Conservation (phyloP, 2,888 invertebrate species). For the Aphodius sticticus region DNA sequence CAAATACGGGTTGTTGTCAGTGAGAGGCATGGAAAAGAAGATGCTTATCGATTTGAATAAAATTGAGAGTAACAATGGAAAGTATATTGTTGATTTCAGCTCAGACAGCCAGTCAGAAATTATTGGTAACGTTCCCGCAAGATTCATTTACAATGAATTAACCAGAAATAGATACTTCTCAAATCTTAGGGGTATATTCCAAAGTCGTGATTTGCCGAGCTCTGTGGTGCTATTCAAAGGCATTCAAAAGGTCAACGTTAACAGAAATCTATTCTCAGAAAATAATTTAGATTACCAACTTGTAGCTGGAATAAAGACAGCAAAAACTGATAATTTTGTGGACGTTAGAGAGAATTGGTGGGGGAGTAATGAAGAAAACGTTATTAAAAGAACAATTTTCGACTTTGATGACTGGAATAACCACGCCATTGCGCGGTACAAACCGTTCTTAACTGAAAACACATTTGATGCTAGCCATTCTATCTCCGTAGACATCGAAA, state of each 20-base stretch:
- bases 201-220: constrained; percentile 67
- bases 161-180: constrained; percentile 69
- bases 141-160: constrained; percentile 80
- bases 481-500: constrained; percentile 68
- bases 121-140: constrained; percentile 82
- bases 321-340: constrained; percentile 84
- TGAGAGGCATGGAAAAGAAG: constrained; percentile 97
- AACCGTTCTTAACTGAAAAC: constrained; percentile 85
- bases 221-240: constrained; percentile 93
- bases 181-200: constrained; percentile 53
- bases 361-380: constrained; percentile 79
- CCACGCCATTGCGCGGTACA: constrained; percentile 90
- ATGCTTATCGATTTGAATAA: constrained; percentile 83
- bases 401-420: constrained; percentile 99
- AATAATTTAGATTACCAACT: constrained; percentile 89
- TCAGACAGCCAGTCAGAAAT: constrained; percentile 95
- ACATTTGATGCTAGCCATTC: constrained; percentile 80
- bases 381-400: constrained; percentile 86
- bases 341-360: constrained; percentile 97
- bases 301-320: constrained; percentile 90
- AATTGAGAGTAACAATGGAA: constrained; percentile 81
- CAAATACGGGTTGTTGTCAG: constrained; percentile 77
- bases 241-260: constrained; percentile 91
- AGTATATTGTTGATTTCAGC: constrained; percentile 85
- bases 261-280: constrained; percentile 85